Percentiles rank a stretch among this genome's conserved stretches.
Evolutionary conservation across 2,113 vertebrate species (phyloP).

Genomic region (Rutilus rutilus): DNA sequence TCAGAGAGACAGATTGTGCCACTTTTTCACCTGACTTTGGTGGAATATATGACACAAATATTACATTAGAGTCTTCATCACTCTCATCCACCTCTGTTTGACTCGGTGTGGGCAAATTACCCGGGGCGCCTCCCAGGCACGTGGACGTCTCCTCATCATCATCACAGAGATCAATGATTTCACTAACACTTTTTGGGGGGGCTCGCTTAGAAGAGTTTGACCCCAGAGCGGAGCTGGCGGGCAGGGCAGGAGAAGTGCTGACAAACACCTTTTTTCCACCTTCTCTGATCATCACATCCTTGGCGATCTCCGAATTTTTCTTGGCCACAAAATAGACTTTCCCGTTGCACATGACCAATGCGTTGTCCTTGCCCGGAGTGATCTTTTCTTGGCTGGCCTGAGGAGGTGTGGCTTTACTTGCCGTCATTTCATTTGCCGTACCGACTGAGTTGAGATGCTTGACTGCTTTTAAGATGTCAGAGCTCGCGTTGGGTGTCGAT

Average conservation of each 20-base stretch:
- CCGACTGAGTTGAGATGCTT: conserved; percentile 64
- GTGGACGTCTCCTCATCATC: conserved; percentile 58
- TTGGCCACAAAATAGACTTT: conserved; percentile 84
- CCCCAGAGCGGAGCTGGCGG: background rate
- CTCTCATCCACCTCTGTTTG: conserved; percentile 55
- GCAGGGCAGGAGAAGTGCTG: conserved; percentile 11
- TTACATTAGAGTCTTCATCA: conserved; percentile 73
- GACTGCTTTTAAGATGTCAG: conserved; percentile 78
- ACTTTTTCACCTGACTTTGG: conserved; percentile 59
- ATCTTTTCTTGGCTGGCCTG: conserved; percentile 63
- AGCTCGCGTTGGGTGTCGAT: conserved; percentile 73
- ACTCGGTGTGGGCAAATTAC: conserved; percentile 32
- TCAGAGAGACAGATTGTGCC: background rate
- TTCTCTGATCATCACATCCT: conserved; percentile 39
- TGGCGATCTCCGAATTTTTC: conserved; percentile 64
- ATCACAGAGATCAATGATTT: conserved; percentile 74
- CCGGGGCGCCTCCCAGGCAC: background rate
- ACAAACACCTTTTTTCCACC: background rate
- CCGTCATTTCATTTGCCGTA: conserved; percentile 34
- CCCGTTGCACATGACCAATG: conserved; percentile 84
- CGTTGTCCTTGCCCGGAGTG: conserved; percentile 75
- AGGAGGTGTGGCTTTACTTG: conserved; percentile 45
- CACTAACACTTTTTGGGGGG: conserved; percentile 31
- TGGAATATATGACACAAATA: conserved; percentile 77
- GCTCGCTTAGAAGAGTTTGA: conserved; percentile 17